Percentiles rank a stretch among this genome's conserved stretches.
phyloP scores from a whole-genome alignment of 2,888 invertebrate species.

The Heliconius ethilla region DNA sequence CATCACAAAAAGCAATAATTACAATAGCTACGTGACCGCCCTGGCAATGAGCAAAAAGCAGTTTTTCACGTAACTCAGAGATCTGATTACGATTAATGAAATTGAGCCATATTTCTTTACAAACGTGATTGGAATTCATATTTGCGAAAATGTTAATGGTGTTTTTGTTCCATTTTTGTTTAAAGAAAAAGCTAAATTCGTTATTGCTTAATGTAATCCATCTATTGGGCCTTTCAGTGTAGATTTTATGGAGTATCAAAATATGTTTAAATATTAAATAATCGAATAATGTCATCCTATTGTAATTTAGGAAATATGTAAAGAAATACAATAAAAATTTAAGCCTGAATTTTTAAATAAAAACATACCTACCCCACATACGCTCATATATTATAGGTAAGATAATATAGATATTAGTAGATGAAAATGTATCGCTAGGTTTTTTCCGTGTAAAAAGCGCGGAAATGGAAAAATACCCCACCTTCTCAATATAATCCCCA shows the following conservation, averaged over 20 bases:
- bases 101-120: conserved; percentile 22
- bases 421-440: no score
- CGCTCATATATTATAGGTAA: no score
- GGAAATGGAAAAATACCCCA: background rate
- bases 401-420: no score
- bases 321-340: no score
- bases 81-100: conserved; percentile 23
- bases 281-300: no score
- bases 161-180: background rate
- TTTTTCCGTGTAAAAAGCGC: no score
- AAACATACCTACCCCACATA: no score
- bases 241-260: background rate
- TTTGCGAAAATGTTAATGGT: background rate
- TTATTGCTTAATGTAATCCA: background rate
- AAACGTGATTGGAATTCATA: conserved; percentile 17
- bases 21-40: conserved; percentile 13
- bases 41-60: background rate
- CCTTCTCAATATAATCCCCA: no score
- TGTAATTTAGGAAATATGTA: no score
- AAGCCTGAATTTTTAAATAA: no score
- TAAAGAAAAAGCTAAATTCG: background rate
- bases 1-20: conserved; percentile 17
- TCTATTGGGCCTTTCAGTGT: background rate
- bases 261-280: background rate
- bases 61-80: conserved; percentile 14